These are phyloP conservation scores for Seriola aureovittata DNA, from an alignment of 2,113 vertebrate genomes.

Conservation along the genomic window DNA sequence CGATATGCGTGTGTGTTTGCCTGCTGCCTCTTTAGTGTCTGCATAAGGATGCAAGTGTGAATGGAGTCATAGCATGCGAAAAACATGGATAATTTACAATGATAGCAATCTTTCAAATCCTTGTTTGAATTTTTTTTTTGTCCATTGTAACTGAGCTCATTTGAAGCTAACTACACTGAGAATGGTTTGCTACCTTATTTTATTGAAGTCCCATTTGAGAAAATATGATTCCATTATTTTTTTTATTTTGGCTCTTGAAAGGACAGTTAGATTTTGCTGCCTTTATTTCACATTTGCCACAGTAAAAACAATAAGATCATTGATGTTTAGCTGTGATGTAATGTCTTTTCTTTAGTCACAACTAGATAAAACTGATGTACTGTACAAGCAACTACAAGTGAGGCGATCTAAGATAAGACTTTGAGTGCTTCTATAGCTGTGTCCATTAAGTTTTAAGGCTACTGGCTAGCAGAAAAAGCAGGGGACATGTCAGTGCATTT, in stretches of 20 bases:
- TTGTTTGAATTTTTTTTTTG: constrained; percentile 20
- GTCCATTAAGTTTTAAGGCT: constrained; percentile 30
- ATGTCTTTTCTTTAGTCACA: background rate
- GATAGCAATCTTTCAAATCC: constrained; percentile 8
- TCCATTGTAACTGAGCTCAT: background rate
- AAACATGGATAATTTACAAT: constrained; percentile 35
- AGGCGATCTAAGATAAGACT: background rate
- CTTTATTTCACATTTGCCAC: background rate
- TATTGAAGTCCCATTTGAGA: background rate
- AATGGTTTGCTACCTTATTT: background rate
- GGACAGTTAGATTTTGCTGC: background rate
- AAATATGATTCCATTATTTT: constrained; percentile 10
- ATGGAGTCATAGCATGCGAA: constrained; percentile 10
- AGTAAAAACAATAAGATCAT: background rate
- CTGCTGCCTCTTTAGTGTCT: constrained; percentile 39
- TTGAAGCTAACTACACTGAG: constrained; percentile 19
- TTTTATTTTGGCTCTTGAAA: background rate
- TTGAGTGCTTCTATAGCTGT: background rate
- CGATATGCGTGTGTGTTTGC: constrained; percentile 31
- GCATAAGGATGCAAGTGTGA: constrained; percentile 43
- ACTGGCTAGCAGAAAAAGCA: constrained; percentile 17
- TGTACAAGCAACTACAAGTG: background rate
- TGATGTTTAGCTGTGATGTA: constrained; percentile 10
- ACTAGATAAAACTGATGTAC: background rate
- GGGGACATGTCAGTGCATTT: constrained; percentile 30